A percentile compares a stretch with the other conserved stretches of the same genome.
Evolutionary conservation across 2,113 vertebrate genomes (phyloP).

Genomic region (Dipodomys ordii): DNA sequence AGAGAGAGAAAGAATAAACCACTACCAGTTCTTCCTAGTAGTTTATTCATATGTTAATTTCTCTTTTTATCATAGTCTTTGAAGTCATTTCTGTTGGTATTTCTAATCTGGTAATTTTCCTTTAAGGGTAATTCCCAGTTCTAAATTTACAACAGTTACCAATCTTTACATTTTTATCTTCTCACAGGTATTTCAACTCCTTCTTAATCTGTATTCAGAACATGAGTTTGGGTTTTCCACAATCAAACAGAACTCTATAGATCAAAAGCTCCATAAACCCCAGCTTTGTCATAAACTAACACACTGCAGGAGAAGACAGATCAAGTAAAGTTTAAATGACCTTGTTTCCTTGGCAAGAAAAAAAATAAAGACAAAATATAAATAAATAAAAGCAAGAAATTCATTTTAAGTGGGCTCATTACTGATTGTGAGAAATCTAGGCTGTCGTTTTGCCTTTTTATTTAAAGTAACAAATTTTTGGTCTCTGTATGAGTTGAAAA

Average conservation of each 20-base stretch:
- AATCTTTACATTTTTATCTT: neutral
- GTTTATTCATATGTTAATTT: neutral
- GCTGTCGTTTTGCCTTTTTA: neutral
- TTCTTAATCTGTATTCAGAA: conserved; percentile 70
- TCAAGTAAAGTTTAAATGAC: conserved; percentile 57
- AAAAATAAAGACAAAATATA: conserved; percentile 58
- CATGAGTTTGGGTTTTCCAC: conserved; percentile 29
- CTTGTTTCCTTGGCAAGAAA: conserved; percentile 53
- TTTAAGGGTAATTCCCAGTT: neutral
- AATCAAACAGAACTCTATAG: conserved; percentile 60
- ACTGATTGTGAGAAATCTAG: conserved; percentile 13
- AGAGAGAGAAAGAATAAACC: too few species aligned
- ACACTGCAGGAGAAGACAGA: conserved; percentile 59
- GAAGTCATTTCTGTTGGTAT: neutral
- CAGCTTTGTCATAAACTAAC: neutral
- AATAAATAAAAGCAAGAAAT: conserved; percentile 31
- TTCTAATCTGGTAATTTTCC: neutral
- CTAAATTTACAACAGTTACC: neutral
- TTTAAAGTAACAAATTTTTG: neutral
- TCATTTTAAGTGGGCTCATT: neutral
- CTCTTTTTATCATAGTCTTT: neutral
- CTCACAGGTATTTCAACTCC: neutral
- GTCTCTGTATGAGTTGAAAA: neutral
- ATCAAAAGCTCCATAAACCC: conserved; percentile 60
- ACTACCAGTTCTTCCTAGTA: neutral